These are phyloP conservation scores for Metopia argyrocephala DNA, from an alignment of 2,888 invertebrate genomes.

Conservation along the genomic window DNA sequence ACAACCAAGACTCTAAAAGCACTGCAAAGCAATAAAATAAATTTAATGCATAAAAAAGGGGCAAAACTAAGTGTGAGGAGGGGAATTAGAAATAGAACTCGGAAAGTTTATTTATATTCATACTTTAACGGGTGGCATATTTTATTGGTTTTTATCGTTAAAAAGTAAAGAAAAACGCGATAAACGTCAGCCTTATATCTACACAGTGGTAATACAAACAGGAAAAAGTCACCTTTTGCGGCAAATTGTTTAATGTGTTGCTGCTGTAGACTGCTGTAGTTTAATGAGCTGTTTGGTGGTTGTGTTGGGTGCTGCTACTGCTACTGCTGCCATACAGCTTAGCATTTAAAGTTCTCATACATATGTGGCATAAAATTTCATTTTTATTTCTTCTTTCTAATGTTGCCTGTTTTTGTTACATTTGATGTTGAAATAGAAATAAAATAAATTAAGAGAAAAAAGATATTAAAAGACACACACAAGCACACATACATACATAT, in stretches of 20 bases:
- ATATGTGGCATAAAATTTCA: conserved; percentile 11
- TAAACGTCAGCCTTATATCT: not conserved
- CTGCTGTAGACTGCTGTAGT: too few relatives aligned
- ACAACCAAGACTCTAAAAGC: not conserved
- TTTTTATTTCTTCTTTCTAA: not conserved
- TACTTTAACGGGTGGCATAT: conserved; percentile 41
- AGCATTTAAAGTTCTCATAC: conserved; percentile 15
- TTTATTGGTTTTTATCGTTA: conserved; percentile 48
- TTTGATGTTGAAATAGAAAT: conserved; percentile 20
- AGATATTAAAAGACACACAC: not conserved
- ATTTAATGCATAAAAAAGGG: not conserved
- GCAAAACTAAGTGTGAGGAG: conserved; percentile 14
- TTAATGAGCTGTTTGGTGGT: conserved; percentile 12
- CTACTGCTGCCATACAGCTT: conserved; percentile 21
- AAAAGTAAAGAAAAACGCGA: not conserved
- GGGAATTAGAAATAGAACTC: not conserved
- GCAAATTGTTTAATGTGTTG: conserved; percentile 45
- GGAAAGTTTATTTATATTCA: conserved; percentile 54
- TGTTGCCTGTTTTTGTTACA: conserved; percentile 26
- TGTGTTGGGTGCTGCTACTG: conserved; percentile 26
- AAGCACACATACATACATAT: not conserved
- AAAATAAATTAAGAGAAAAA: not conserved
- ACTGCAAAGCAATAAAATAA: not conserved
- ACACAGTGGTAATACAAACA: not conserved
- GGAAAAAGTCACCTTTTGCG: conserved; percentile 41